These are phyloP conservation scores for Lepidochrysops patricia DNA, from an alignment of 2,888 invertebrate genomes.

Conservation along the genomic window DNA sequence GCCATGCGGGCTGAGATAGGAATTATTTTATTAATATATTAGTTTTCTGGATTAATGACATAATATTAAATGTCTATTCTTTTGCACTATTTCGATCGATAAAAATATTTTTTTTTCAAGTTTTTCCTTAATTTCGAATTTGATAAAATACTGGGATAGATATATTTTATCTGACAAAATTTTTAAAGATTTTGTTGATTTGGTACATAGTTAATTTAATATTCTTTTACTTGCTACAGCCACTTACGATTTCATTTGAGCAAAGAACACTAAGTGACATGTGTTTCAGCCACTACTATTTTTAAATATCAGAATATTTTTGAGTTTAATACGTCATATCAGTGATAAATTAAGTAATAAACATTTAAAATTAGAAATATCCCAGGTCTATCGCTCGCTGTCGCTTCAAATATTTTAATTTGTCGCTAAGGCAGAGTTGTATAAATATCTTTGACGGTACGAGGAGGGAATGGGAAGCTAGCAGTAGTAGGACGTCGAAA, in stretches of 20 bases:
- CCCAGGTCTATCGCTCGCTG: not conserved
- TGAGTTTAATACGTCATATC: not conserved
- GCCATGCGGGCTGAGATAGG: conserved; percentile 4
- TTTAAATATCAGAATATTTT: not conserved
- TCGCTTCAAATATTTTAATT: not conserved
- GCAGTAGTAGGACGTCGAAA: conserved; percentile 85
- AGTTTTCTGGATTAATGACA: not conserved
- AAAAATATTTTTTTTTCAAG: not conserved
- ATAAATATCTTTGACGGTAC: conserved; percentile 44
- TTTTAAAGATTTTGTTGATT: too few species aligned
- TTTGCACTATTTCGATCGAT: not conserved
- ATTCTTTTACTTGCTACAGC: not conserved
- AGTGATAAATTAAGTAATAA: not conserved
- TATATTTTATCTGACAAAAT: too few species aligned
- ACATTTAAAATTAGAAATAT: not conserved
- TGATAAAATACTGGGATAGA: too few species aligned
- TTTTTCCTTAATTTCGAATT: too few species aligned
- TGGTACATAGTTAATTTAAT: too few species aligned
- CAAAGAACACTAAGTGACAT: not conserved
- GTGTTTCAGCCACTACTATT: not conserved
- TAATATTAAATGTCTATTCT: too few species aligned
- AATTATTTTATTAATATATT: conserved; percentile 7
- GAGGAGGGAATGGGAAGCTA: conserved; percentile 71
- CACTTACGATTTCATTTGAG: not conserved
- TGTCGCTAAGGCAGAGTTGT: not conserved